A percentile compares a stretch with the other conserved stretches of the same genome.
phyloP scores from a whole-genome alignment of 2,113 vertebrate genomes.

The Pseudolaguvia tuberculata region DNA sequence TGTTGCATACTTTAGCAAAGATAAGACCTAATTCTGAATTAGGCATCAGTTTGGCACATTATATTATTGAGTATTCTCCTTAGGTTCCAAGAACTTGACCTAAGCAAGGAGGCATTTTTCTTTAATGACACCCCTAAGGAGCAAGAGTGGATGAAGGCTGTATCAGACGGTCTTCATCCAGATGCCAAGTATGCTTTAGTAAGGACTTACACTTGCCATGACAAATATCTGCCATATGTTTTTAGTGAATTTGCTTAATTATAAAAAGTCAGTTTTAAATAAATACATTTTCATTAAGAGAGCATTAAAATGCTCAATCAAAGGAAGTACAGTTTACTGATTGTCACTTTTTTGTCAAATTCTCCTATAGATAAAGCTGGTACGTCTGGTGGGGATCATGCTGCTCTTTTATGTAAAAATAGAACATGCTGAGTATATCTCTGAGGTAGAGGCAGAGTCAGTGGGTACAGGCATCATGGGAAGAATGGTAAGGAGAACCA shows the following conservation, averaged over 20 bases:
- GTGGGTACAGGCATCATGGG: constrained; percentile 99
- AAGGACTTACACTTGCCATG: constrained; percentile 50
- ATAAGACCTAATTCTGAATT: neutral
- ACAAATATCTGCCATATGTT: neutral
- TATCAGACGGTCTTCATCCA: constrained; percentile 83
- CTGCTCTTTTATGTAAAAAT: constrained; percentile 84
- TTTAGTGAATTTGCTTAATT: neutral
- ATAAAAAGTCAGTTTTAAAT: neutral
- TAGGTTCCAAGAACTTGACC: constrained; percentile 96
- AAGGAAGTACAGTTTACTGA: neutral
- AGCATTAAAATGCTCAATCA: too few species aligned
- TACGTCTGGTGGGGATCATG: constrained; percentile 94
- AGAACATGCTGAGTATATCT: constrained; percentile 80
- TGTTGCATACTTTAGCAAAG: neutral
- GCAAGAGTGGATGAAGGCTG: constrained; percentile 92
- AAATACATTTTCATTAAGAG: neutral
- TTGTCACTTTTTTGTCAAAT: neutral
- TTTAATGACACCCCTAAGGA: constrained; percentile 95
- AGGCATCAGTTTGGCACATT: neutral
- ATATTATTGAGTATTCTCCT: neutral
- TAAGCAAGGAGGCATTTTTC: constrained; percentile 96
- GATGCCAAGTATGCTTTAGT: constrained; percentile 92
- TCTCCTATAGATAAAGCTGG: constrained; percentile 78
- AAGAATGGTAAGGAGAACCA: constrained; percentile 80
- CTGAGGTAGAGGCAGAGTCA: constrained; percentile 83